Base-by-base conservation (phyloP, 2,888 invertebrate species). In the Heteromurus nitidus region DNA sequence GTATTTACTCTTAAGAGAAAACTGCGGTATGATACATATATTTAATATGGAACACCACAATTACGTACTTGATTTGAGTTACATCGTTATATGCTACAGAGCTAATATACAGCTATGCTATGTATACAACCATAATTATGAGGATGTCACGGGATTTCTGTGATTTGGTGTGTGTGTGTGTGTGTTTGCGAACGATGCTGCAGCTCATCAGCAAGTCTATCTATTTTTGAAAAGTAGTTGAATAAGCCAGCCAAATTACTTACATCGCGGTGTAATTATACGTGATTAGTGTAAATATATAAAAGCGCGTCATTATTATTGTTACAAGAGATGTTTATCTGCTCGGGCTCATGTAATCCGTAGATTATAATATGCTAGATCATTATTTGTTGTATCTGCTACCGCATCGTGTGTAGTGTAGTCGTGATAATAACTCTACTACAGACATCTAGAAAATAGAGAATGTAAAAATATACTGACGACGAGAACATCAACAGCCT, bases 191-290 rank as follows among this genome's bases (percentile, higher is more conserved):
- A n/a, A n/a, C n/a, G n/a, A n/a, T n/a, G n/a, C n/a, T n/a, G n/a
- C n/a, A 75, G 74, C 74, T 75, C 74, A 67, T 75, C 44, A 36
- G 65, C 55, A 67, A 44, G 26, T 64, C 64, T 53, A 62, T 72
- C 60, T 72, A 75, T 75, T 75, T 75, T 75, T 75, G 74, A 75
- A 75, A 75, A 55, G 55, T 75, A 75, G 65, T 26, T 26, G 53
- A 20, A 31, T 55, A 67, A 30, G 26, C 30, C 42, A 42, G 74
- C 65, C 74, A 75, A 53, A 64, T 50, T 64, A 67, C 42, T 47
- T 36, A 36, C 36, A 36, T 36, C 36, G 36, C 36, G 36, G 13
- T 13, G 36, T 36, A 36, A 64, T 62, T 50, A 50, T 5, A 73
- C 24, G 36, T 36, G 36, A 36, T 5, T 36, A 36, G 7, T 36